Evolutionary conservation across 2,888 invertebrate genomes (phyloP), one percentile per base, ranked within the genome.

Genomic region (Eilema griseolum): DNA sequence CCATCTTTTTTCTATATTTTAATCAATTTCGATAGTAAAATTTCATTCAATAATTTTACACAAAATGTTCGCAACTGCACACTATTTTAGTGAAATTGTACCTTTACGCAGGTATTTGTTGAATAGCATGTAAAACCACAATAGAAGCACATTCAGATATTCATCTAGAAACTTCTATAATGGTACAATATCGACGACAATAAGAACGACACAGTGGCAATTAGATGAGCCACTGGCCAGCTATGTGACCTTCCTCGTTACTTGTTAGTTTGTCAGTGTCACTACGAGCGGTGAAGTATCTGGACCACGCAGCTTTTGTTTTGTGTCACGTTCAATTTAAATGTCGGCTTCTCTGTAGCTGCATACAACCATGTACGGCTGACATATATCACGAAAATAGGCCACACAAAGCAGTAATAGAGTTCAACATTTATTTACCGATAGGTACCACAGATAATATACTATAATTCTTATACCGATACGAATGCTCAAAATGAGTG

Each of bases 261-360:
- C 60, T 52, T 52, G 52, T 16, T 46, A 46, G 46, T 52, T 52
- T 52, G 52, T 52, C 52, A 52, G 52, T 52, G 52, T 52, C 52
- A 26, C 52, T 63, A 20, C 24, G 23, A 63, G 62, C 1, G 41
- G 59, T 57, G 26, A 59, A 66, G 67, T 52, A 61, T 67, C 31
- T 67, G 67, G 67, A 61, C 46, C 60, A 61, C n/a, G 61, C 52
- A 11, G 61, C n/a, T 46, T 61, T 67, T 67, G 61, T 67, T 67
- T 26, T n/a, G 20, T 59, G 28, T 59, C 41, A 41, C 46, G 41
- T 67, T 26, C 60, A 59, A 67, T 59, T 67, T 61, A 41, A 67
- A 67, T 37, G 46, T 14, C 60, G 41, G 20, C 46, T 28, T n/a
- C 5, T 52, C n/a, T 28, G 11, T 64, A 46, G 33, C 64, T n/a